Evolutionary conservation across 2,113 vertebrate genomes (phyloP), one percentile per base, ranked within the genome.

Genomic region (Xyrauchen texanus): DNA sequence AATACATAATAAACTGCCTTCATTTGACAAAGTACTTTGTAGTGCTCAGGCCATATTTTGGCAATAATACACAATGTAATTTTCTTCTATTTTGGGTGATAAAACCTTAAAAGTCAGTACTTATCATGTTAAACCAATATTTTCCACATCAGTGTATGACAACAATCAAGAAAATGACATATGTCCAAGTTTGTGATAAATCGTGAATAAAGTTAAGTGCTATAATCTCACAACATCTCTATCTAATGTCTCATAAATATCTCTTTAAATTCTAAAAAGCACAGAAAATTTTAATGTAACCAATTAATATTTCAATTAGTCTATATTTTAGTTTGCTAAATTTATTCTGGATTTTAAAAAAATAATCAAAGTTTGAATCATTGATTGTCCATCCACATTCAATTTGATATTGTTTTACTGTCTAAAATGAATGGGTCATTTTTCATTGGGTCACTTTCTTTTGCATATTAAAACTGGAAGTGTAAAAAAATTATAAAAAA

Each of bases 31-130:
- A 34, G 21, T 34, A 1, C 21, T 1, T 34, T 34, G 21, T 34
- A 34, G 81, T 81, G 85, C 80, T 88, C 78, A 82, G 85, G 85
- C 82, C 82, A 78, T 66, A 77, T 77, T 85, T 88, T 83, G 87
- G 82, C 85, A 86, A 79, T 83, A 68, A 71, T 34, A 34, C 21
- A 34, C 21, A 34, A 34, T 82, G 83, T 11, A 2, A 34, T 34
- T 34, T 34, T 34, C 21, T 34, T 34, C 21, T 34, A 34, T 34
- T 34, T 34, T 34, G 21, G 21, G 21, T 1, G 21, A 34, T 34
- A 34, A 34, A 34, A 34, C 21, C 21, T 16, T 52, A 34, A 34
- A 34, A 75, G 49, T 15, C 51, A 65, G 49, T 4, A 53, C 15
- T 62, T 8, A 75, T 13, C 21, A n/a, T 34, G 47, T 76, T 66